Evolutionary conservation across 2,113 vertebrate genomes (phyloP).

Genomic region (Gopherus flavomarginatus): DNA sequence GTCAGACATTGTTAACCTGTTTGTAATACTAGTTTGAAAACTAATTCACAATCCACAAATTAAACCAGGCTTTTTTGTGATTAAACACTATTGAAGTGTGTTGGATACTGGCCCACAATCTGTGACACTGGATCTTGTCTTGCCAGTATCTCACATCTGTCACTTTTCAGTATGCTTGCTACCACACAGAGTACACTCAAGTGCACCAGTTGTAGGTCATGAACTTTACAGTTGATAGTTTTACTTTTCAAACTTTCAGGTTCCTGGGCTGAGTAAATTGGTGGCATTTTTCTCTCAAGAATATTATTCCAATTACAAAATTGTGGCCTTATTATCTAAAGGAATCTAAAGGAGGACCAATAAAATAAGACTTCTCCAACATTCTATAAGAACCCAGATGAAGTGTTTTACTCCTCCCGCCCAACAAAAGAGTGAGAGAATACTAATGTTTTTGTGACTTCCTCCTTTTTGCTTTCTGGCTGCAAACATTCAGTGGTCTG

Average conservation of each 20-base stretch:
- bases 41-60: not conserved
- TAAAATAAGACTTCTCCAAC: not conserved
- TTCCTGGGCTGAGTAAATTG: not conserved
- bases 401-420: fast-evolving
- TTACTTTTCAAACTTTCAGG: not conserved
- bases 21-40: not conserved
- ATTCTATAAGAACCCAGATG: not conserved
- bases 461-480: not conserved
- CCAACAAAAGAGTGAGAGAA: not conserved
- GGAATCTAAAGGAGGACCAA: not conserved
- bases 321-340: not conserved
- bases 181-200: not conserved
- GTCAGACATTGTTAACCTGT: too few relatives aligned
- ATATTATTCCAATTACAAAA: not conserved
- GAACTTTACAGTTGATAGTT: not conserved
- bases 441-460: not conserved
- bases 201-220: not conserved
- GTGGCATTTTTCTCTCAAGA: not conserved
- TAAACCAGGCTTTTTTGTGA: not conserved
- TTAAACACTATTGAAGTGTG: not conserved
- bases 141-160: not conserved
- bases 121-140: not conserved
- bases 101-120: not conserved
- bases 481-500: not conserved
- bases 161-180: not conserved